phyloP scores from a whole-genome alignment of 2,113 vertebrate genomes.

The Bolborhynchus lineola region DNA sequence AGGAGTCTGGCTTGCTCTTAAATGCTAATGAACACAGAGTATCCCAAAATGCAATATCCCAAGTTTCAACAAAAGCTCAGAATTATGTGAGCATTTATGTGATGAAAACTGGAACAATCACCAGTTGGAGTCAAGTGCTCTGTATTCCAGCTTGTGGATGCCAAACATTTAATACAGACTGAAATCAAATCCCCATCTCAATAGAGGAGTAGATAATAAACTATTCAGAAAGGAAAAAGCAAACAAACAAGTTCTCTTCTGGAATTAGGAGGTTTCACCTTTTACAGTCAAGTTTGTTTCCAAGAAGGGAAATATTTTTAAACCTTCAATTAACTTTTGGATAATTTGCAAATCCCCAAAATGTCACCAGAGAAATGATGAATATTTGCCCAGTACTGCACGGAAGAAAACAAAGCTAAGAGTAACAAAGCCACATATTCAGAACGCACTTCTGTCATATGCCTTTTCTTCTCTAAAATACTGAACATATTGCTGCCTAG shows the following conservation, averaged over 20 bases:
- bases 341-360: neutral
- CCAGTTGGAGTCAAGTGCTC: neutral
- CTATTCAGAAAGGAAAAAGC: neutral
- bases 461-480: neutral
- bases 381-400: neutral
- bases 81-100: neutral
- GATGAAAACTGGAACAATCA: neutral
- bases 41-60: neutral
- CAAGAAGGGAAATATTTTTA: neutral
- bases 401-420: neutral
- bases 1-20: neutral
- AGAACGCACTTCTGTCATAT: neutral
- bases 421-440: neutral
- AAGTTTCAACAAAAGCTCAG: neutral
- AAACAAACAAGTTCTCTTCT: neutral
- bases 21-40: neutral
- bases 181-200: constrained; percentile 1
- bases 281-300: neutral
- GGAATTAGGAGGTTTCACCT: neutral
- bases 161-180: neutral
- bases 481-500: neutral
- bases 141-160: neutral
- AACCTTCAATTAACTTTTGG: neutral
- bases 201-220: neutral
- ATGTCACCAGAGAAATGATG: neutral